Base-by-base conservation (phyloP, 2,888 invertebrate species). In the Actias luna region DNA sequence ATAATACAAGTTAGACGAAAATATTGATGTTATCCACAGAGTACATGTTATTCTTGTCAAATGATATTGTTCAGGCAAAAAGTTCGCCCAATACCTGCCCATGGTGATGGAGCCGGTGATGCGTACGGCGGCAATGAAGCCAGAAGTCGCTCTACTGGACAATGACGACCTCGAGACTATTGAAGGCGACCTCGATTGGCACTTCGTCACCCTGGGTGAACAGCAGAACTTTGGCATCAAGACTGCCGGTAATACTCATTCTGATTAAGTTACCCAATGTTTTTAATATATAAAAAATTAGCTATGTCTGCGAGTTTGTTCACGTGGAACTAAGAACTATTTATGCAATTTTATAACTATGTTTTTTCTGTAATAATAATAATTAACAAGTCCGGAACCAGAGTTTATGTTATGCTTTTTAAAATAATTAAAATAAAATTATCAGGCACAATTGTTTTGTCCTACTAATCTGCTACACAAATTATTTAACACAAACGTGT, bases 81-180 rank as follows among this genome's bases (percentile, higher is more conserved):
- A 96, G 75, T 99, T 99, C 80, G 96, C 97, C 72, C 97, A 97
- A 76, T 99, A 98, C 84, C 93, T 99, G 63, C 98, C 98, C 0
- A 93, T 98, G 87, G 98, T 99, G n/a, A 99, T 99, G 97, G 97
- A 96, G 31, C 97, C 98, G 0, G 98, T 99, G 55, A 94, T 99
- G 93, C 95, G 96, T 75, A 97, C 98, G 4, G 99, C 98, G 8
- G 95, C 97, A 5, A 95, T 98, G 93, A 98, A 98, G 84, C 98
- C 99, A 0, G 98, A 99, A 87, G 97, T 99, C 55, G 97, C 98
- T 18, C 89, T 98, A 36, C 85, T 98, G 14, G 98, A 98, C 83
- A 97, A 97, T 86, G 96, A 97, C 74, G 96, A 96, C 77, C 94
- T 96, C 87, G 96, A 97, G 80, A 95, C 95, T 50, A 94, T 98